Evolutionary conservation across 2,113 vertebrate species (phyloP).

Genomic region (Corythaixoides concolor): DNA sequence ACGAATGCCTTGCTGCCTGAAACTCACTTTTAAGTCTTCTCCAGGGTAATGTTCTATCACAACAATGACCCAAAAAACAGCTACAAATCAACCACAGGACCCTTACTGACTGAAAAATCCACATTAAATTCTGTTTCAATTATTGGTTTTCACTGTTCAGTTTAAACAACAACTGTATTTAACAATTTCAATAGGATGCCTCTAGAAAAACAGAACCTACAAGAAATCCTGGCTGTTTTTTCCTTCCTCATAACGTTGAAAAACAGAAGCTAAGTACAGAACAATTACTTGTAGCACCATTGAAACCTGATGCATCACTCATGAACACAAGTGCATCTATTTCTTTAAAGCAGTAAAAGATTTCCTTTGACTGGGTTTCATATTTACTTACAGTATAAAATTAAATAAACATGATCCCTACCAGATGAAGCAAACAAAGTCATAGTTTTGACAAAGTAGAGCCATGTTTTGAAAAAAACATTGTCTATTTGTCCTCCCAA

Average conservation of each 20-base stretch:
- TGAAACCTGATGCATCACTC: not conserved
- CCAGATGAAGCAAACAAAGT: not conserved
- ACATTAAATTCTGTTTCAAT: not conserved
- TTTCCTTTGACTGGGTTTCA: not conserved
- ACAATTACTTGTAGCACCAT: not conserved
- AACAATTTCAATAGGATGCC: not conserved
- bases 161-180: not conserved
- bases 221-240: not conserved
- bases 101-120: not conserved
- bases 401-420: not conserved
- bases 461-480: not conserved
- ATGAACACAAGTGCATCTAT: not conserved
- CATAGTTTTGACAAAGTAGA: not conserved
- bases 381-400: not conserved
- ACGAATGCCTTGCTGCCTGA: not conserved
- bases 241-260: not conserved
- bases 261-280: not conserved
- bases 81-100: not conserved
- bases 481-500: not conserved
- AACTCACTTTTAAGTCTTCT: not conserved
- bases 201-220: not conserved
- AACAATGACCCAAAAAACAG: not conserved
- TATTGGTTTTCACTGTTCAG: not conserved
- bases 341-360: not conserved
- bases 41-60: fast-evolving